Base-by-base conservation (phyloP, 2,888 invertebrate species). In the Harpalus rufipes region DNA sequence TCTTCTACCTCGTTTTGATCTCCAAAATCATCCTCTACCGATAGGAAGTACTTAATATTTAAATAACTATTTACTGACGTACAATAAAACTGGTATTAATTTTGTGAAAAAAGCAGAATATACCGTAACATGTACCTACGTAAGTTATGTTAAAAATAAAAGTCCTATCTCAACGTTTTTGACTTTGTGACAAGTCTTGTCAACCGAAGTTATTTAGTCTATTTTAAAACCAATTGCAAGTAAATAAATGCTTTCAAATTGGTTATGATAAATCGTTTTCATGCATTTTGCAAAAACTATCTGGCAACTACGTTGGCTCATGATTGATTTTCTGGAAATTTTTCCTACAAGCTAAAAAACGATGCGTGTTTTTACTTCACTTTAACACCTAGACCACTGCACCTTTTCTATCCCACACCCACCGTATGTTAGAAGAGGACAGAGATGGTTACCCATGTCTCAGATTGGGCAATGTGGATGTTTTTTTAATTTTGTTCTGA, bases 401-500 rank as follows among this genome's bases (percentile, higher is more conserved):
- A 78, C 14, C 21, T 51, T 51, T 8, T 2, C 44, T 51, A 51
- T 8, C 8, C 44, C 44, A 51, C 44, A 8, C 44, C 12, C 10
- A 8, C 44, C 44, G 44, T 51, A 12, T 51, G 44, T 51, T 51
- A 51, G 44, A 51, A 51, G 44, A 58, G 18, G 65, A 82, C 25
- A 82, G 72, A 25, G 82, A 82, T 59, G 51, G 82, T 41, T 14
- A 58, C 25, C 25, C 44, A 21, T 68, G 82, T 82, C 74, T 72
- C 58, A 41, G 14, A 74, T 82, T 82, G 74, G 61, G 41, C 59
- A 32, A 8, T 14, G 80, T 12, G 21, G 14, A 10, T 59, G 32
- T 59, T 82, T 81, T 81, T 82, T 82, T 81, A 68, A 68, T 81
- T 81, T 82, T 82, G 39, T 82, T 82, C 21, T 72, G 72, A 72